Conservation (phyloP, 1,140 invertebrate species). For the Anadara kagoshimensis region DNA sequence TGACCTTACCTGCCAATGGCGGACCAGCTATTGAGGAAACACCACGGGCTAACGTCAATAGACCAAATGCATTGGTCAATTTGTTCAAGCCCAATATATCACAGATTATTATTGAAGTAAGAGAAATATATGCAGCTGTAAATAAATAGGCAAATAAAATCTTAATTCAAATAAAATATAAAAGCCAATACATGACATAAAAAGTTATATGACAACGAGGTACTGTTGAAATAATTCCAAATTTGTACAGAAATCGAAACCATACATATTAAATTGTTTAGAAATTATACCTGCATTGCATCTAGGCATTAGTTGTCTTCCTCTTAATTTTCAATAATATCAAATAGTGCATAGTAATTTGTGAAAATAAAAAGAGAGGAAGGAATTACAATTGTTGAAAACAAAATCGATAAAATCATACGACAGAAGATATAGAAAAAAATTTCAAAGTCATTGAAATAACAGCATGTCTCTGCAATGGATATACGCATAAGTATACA, state of each 20-base stretch:
- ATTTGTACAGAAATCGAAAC: background rate
- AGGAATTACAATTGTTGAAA: no score
- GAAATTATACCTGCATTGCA: no score
- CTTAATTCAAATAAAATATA: no score
- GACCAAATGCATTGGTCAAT: conserved; percentile 96
- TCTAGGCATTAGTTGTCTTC: no score
- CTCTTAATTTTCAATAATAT: no score
- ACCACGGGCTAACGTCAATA: conserved; percentile 93
- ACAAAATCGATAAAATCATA: no score
- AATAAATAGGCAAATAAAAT: conserved; percentile 21
- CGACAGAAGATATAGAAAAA: no score
- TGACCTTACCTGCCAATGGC: conserved; percentile 33
- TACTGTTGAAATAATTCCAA: background rate
- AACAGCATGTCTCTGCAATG: no score
- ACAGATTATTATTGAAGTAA: conserved; percentile 98
- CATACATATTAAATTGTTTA: background rate
- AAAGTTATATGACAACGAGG: background rate
- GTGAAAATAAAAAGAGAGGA: no score
- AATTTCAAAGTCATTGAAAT: no score
- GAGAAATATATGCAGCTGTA: conserved; percentile 95
- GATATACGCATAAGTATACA: no score
- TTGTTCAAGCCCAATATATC: conserved; percentile 96
- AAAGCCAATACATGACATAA: background rate
- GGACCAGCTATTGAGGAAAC: conserved; percentile 15
- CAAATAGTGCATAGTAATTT: no score